A percentile compares a stretch with the other conserved stretches of the same genome.
phyloP scores from a whole-genome alignment of 2,888 invertebrate species.

The Parapristionchus giblindavisi region DNA sequence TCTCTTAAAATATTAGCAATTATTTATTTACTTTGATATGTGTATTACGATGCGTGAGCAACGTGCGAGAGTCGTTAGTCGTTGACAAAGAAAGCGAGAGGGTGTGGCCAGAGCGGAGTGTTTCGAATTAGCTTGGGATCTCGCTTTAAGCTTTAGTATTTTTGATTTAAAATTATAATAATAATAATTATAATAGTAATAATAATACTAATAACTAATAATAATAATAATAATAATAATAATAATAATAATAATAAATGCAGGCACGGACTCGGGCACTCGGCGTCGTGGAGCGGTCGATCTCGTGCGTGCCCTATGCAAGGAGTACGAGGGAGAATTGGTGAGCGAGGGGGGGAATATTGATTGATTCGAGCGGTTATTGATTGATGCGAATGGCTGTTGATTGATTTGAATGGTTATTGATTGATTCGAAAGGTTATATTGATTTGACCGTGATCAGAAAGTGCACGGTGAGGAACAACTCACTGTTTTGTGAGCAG shows the following conservation, averaged over 20 bases:
- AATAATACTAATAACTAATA: too few species aligned
- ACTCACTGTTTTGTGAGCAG: too few species aligned
- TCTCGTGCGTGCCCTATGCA: slow-evolving; percentile 88
- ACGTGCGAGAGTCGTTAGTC: not conserved
- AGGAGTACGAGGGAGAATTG: slow-evolving; percentile 80
- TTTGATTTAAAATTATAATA: not conserved
- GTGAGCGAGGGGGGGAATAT: slow-evolving; percentile 23
- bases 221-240: too few species aligned
- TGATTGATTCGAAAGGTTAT: too few species aligned
- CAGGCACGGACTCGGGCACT: slow-evolving; percentile 85
- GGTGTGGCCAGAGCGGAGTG: not conserved
- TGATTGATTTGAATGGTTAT: too few species aligned
- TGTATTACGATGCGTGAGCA: not conserved
- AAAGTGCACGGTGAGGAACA: too few species aligned
- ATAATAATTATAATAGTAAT: not conserved
- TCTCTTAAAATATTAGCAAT: too few species aligned
- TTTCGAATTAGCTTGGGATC: not conserved
- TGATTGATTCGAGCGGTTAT: not conserved
- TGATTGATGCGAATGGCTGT: too few species aligned
- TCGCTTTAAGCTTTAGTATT: not conserved
- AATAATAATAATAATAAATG: too few species aligned
- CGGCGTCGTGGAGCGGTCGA: slow-evolving; percentile 94
- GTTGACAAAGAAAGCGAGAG: not conserved
- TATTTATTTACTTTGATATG: not conserved
- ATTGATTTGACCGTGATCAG: too few species aligned